Conservation (phyloP, 2,113 vertebrate genomes). For the Sciurus niger region DNA sequence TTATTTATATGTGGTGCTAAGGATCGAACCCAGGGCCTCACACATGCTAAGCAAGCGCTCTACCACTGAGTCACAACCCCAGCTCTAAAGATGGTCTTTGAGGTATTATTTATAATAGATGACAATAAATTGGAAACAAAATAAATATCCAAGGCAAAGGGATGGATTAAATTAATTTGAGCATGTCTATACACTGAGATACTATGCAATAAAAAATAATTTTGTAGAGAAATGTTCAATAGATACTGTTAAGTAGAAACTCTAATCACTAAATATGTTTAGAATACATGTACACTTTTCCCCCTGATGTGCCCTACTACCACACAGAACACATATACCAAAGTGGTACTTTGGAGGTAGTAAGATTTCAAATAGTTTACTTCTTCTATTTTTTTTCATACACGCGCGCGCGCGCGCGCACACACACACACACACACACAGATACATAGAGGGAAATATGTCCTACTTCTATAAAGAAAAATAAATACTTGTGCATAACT, state of each 20-base stretch:
- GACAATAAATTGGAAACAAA: neutral
- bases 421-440: no score
- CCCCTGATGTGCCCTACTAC: no score
- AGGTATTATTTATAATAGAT: neutral
- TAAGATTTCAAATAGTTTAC: neutral
- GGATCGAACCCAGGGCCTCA: no score
- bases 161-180: neutral
- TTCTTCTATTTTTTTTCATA: neutral
- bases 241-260: neutral
- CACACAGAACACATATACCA: neutral
- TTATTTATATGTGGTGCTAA: no score
- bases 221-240: neutral
- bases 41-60: no score
- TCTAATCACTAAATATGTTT: neutral
- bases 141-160: neutral
- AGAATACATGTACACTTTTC: neutral
- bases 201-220: neutral
- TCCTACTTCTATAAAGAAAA: constrained; percentile 10
- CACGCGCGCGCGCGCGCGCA: no score
- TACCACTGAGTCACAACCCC: no score
- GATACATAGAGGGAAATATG: neutral
- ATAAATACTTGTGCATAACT: constrained; percentile 10
- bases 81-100: neutral
- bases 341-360: neutral
- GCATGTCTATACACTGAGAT: neutral